Evolutionary conservation across 2,888 invertebrate species (phyloP).

Genomic region (Ecdyonurus torrentis): DNA sequence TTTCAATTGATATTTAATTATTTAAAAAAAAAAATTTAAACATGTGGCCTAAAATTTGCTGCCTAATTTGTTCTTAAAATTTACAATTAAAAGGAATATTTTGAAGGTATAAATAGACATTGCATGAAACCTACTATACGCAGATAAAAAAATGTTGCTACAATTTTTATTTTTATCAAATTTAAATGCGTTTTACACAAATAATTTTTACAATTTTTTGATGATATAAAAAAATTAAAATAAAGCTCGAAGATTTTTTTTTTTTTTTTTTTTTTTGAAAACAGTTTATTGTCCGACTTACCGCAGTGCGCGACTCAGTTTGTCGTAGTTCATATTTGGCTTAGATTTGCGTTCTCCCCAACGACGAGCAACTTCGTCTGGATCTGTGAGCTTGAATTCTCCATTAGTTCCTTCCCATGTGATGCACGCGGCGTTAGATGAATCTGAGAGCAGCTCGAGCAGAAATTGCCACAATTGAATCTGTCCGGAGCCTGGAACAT

Average conservation of each 20-base stretch:
- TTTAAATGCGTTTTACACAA: not conserved
- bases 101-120: no score
- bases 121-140: no score
- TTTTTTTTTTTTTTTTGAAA: no score
- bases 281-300: no score
- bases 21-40: no score
- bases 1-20: no score
- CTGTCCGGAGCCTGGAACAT: slow-evolving; percentile 67
- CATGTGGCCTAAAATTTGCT: no score
- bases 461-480: slow-evolving; percentile 99
- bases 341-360: slow-evolving; percentile 99
- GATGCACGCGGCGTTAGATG: slow-evolving; percentile 88
- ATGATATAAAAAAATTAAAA: no score
- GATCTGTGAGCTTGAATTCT: slow-evolving; percentile 96
- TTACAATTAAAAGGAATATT: no score
- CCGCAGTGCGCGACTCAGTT: slow-evolving; percentile 89
- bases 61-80: no score
- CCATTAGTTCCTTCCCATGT: slow-evolving; percentile 99
- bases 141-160: not conserved
- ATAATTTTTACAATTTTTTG: not conserved
- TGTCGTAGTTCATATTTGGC: slow-evolving; percentile 99
- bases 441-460: slow-evolving; percentile 88
- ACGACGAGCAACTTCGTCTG: slow-evolving; percentile 92
- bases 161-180: not conserved
- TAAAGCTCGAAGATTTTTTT: no score